Evolutionary conservation across 2,797 vertebrate genomes (phyloP).

Genomic region (Pyrocephalus nanus): DNA sequence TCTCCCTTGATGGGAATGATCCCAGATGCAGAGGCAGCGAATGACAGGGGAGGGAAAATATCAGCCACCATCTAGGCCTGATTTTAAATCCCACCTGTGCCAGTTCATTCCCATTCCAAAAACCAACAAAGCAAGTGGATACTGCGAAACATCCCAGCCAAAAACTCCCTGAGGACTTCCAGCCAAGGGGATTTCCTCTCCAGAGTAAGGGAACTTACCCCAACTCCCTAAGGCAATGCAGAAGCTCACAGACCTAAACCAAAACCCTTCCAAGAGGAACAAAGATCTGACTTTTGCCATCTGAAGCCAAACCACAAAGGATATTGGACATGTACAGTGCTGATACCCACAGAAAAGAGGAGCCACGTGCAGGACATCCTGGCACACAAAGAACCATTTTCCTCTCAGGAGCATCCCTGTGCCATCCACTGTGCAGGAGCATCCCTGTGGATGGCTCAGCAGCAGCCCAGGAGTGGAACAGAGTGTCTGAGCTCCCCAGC

Average conservation of each 20-base stretch:
- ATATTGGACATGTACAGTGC: no score
- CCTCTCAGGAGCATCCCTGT: no score
- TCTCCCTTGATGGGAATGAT: not conserved
- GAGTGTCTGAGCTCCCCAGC: not conserved
- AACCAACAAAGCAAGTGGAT: not conserved
- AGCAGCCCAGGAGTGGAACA: not conserved
- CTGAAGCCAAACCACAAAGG: not conserved
- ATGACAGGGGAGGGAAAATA: not conserved
- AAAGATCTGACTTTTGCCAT: not conserved
- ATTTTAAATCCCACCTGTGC: not conserved
- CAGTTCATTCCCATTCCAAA: not conserved
- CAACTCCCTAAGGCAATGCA: not conserved
- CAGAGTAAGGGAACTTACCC: not conserved
- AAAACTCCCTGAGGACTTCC: not conserved
- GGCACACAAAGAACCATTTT: no score
- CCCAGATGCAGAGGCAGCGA: rapidly evolving
- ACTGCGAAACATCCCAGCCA: not conserved
- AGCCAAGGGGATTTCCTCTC: not conserved
- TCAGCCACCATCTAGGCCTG: not conserved
- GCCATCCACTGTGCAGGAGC: not conserved
- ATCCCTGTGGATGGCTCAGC: not conserved
- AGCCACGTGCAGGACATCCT: not conserved
- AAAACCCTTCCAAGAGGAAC: not conserved
- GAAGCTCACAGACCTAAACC: not conserved
- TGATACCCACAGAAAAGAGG: not conserved